Percentiles rank a stretch among this genome's conserved stretches.
phyloP scores from a whole-genome alignment of 2,113 vertebrate genomes.

The Kryptolebias marmoratus region DNA sequence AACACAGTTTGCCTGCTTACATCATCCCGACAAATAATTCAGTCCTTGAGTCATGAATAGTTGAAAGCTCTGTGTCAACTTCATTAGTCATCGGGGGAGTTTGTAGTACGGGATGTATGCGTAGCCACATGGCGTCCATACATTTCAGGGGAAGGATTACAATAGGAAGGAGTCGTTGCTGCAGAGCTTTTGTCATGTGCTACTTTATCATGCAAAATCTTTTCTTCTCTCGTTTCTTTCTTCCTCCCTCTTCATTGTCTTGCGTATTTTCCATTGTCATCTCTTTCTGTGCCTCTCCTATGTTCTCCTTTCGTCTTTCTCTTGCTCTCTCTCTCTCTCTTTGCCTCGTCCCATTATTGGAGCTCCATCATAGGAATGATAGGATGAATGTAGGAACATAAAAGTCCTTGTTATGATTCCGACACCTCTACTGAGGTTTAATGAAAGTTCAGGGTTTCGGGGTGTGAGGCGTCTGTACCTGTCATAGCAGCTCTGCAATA shows the following conservation, averaged over 20 bases:
- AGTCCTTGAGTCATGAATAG: slow-evolving; percentile 70
- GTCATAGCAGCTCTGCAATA: slow-evolving; percentile 64
- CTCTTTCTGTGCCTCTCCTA: slow-evolving; percentile 15
- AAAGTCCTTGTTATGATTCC: slow-evolving; percentile 72
- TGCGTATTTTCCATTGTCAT: slow-evolving; percentile 22
- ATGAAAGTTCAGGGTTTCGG: slow-evolving; percentile 71
- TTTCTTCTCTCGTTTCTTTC: slow-evolving; percentile 10
- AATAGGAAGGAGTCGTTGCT: slow-evolving; percentile 59
- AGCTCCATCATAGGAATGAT: slow-evolving; percentile 35
- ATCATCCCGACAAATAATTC: slow-evolving; percentile 73
- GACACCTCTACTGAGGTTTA: slow-evolving; percentile 54
- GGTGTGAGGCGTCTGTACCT: slow-evolving; percentile 54
- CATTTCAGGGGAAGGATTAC: slow-evolving; percentile 53
- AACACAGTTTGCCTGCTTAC: slow-evolving; percentile 67
- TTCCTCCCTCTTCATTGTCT: slow-evolving; percentile 4
- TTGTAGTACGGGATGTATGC: slow-evolving; percentile 62
- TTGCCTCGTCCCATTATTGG: slow-evolving; percentile 40
- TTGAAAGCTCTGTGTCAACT: slow-evolving; percentile 77
- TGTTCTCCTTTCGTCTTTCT: slow-evolving; percentile 8
- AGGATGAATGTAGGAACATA: slow-evolving; percentile 54
- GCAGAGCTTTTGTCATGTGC: slow-evolving; percentile 66
- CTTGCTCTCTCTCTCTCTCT: not conserved
- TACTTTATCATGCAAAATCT: slow-evolving; percentile 76
- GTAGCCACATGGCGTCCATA: slow-evolving; percentile 67
- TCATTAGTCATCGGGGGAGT: slow-evolving; percentile 75